phyloP scores from a whole-genome alignment of 2,888 invertebrate species.

The Nomada hirtipes region DNA sequence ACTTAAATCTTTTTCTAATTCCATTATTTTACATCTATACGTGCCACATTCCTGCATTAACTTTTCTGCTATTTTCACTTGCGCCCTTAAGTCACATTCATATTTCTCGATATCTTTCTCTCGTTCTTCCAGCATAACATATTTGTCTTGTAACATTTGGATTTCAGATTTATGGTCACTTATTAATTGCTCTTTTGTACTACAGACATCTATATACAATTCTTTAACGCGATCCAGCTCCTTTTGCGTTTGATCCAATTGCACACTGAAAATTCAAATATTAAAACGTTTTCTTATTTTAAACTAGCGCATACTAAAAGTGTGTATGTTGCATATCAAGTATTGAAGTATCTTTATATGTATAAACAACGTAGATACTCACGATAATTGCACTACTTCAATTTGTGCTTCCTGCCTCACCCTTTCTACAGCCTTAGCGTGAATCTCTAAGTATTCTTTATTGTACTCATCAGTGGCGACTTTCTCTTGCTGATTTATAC shows the following conservation, averaged over 20 bases:
- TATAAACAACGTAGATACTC: slow-evolving; percentile 54
- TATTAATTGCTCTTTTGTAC: slow-evolving; percentile 86
- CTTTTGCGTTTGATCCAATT: slow-evolving; percentile 81
- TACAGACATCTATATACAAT: slow-evolving; percentile 86
- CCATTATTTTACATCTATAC: slow-evolving; percentile 75
- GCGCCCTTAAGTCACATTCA: slow-evolving; percentile 74
- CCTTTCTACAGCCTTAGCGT: slow-evolving; percentile 80
- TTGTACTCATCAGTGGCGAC: slow-evolving; percentile 76
- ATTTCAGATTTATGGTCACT: slow-evolving; percentile 86
- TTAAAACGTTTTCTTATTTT: neutral
- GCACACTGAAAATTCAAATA: slow-evolving; percentile 69
- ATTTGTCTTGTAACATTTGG: slow-evolving; percentile 84
- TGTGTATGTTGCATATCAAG: too few species aligned
- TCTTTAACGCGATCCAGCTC: slow-evolving; percentile 80
- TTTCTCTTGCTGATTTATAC: slow-evolving; percentile 74
- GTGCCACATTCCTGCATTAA: slow-evolving; percentile 76
- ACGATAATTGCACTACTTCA: slow-evolving; percentile 80
- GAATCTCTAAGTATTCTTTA: slow-evolving; percentile 81
- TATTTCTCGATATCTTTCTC: slow-evolving; percentile 74
- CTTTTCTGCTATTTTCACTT: slow-evolving; percentile 74
- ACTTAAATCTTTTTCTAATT: slow-evolving; percentile 78
- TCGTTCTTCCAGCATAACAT: slow-evolving; percentile 71
- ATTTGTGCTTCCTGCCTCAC: slow-evolving; percentile 78
- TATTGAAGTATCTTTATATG: neutral
- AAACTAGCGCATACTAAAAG: neutral